A percentile compares a stretch with the other conserved stretches of the same genome.
Evolutionary conservation across 2,797 vertebrate species (phyloP).

Genomic region (Picus viridis): DNA sequence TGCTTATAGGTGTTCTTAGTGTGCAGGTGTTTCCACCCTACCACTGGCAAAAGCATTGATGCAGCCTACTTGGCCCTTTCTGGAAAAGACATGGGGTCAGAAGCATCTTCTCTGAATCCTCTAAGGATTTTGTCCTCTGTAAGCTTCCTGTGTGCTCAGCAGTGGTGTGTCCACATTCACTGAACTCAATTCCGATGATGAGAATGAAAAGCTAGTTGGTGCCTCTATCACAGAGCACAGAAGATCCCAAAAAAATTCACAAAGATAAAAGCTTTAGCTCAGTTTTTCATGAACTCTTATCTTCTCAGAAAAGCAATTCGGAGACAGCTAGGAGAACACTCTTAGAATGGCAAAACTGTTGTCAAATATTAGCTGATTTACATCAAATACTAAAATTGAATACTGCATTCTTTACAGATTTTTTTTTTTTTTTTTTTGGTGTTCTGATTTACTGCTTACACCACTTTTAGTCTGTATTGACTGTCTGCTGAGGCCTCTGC

Average conservation of each 20-base stretch:
- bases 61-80: neutral
- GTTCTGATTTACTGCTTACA: slow-evolving; percentile 82
- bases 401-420: slow-evolving; percentile 4
- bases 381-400: neutral
- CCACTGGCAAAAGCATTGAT: neutral
- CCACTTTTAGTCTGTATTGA: slow-evolving; percentile 89
- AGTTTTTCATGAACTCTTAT: neutral
- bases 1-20: neutral
- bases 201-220: neutral
- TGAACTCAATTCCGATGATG: neutral
- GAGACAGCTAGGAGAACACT: neutral
- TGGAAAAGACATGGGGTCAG: neutral
- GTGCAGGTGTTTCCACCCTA: neutral
- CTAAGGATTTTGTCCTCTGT: neutral
- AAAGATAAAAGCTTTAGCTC: neutral
- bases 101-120: neutral
- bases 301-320: neutral
- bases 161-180: neutral
- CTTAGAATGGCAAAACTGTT: neutral
- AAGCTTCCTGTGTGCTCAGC: neutral
- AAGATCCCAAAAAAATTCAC: neutral
- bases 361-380: neutral
- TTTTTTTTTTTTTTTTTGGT: slow-evolving; percentile 50
- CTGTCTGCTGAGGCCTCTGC: slow-evolving; percentile 84
- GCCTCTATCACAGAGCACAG: neutral